Percentiles rank a stretch among this genome's conserved stretches.
Evolutionary conservation across 2,888 invertebrate genomes (phyloP).

Genomic region (Rhagonycha lutea): DNA sequence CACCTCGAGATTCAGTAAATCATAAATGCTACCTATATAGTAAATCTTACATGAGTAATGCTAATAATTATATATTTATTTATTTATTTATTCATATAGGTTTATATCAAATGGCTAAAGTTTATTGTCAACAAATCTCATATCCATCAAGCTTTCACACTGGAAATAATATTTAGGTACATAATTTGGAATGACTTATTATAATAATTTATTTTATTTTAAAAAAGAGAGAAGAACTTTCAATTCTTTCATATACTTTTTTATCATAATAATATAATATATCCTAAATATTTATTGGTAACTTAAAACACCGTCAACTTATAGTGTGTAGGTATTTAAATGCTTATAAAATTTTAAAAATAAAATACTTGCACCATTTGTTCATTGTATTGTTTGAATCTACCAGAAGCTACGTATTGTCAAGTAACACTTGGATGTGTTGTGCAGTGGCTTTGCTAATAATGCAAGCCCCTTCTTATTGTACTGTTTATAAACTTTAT

Average conservation of each 20-base stretch:
- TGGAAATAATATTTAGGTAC: conserved; percentile 55
- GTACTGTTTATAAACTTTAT: conserved; percentile 46
- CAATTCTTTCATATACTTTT: conserved; percentile 38
- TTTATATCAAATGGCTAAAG: conserved; percentile 56
- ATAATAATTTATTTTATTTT: conserved; percentile 16
- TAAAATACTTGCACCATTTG: conserved; percentile 56
- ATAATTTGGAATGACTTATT: conserved; percentile 55
- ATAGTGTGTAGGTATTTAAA: conserved; percentile 45
- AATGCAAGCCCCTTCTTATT: conserved; percentile 41
- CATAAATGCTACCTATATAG: conserved; percentile 54
- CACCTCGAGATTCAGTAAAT: conserved; percentile 49
- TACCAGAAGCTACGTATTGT: conserved; percentile 56
- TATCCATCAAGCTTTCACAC: conserved; percentile 50
- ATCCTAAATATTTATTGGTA: conserved; percentile 40
- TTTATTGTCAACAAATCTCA: conserved; percentile 57
- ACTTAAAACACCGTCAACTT: conserved; percentile 51
- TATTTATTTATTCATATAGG: conserved; percentile 33
- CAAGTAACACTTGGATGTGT: conserved; percentile 52
- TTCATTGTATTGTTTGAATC: conserved; percentile 55
- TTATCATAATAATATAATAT: conserved; percentile 34
- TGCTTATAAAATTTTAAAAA: conserved; percentile 50
- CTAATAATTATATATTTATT: conserved; percentile 45
- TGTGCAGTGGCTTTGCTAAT: conserved; percentile 48
- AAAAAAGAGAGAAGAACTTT: not conserved
- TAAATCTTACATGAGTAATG: conserved; percentile 50